A percentile compares a stretch with the other conserved stretches of the same genome.
Evolutionary conservation across 1,140 invertebrate species (phyloP).

Genomic region (Heliconius hewitsoni): DNA sequence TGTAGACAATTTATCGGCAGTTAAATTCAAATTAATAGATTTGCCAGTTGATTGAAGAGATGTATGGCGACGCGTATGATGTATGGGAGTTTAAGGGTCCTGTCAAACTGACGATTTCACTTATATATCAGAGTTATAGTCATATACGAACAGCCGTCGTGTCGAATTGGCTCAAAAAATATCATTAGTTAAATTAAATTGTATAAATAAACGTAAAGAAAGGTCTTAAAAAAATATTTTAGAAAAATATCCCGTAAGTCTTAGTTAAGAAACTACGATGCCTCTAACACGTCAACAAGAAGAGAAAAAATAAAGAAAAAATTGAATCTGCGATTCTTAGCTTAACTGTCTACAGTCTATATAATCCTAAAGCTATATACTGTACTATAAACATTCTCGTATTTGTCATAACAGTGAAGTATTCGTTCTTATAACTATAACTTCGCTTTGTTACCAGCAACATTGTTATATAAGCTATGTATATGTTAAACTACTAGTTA

Average conservation of each 20-base stretch:
- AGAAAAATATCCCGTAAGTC: too few species aligned
- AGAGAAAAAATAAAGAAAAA: too few species aligned
- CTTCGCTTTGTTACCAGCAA: neutral
- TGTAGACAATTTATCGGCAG: neutral
- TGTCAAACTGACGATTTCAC: neutral
- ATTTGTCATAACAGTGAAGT: conserved; percentile 1
- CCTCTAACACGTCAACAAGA: too few species aligned
- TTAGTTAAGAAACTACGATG: too few species aligned
- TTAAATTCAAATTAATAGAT: conserved; percentile 9
- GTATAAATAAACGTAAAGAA: too few species aligned
- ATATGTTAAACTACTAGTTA: neutral
- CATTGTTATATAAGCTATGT: neutral
- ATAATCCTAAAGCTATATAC: neutral
- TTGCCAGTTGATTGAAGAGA: conserved; percentile 2
- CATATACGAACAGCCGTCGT: neutral
- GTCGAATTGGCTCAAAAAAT: too few species aligned
- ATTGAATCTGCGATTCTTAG: too few species aligned
- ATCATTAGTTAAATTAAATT: too few species aligned
- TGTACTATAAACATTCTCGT: neutral
- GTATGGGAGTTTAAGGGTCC: neutral
- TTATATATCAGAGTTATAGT: too few species aligned
- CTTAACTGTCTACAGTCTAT: neutral
- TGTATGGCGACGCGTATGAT: conserved; percentile 7
- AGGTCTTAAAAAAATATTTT: too few species aligned
- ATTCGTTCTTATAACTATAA: neutral